Base-by-base conservation (phyloP, 1,140 invertebrate genomes). In the Drosophila yakuba region DNA sequence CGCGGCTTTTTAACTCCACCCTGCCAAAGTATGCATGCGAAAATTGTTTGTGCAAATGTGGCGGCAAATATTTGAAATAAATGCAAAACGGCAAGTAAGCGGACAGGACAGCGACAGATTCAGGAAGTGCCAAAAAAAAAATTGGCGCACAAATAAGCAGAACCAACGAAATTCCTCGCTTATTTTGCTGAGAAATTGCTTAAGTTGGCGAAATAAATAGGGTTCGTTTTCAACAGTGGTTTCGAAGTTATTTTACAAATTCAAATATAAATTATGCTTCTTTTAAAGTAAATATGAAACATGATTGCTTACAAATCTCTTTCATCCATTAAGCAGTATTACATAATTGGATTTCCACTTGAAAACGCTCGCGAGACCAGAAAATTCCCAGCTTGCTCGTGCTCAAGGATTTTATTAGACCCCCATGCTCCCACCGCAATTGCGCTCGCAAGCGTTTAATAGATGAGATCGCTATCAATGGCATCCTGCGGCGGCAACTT, bases 61-160 rank as follows among this genome's bases (percentile, higher is more conserved):
- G 76, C 83, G 83, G 74, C 62, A 86, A 86, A 86, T 86, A 79
- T 88, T 86, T 73, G 75, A 64, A 88, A 86, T 86, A 57, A 88
- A 88, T 88, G 83, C 83, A 86, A 88, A 86, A 69, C 75, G 75
- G 58, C 63, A 84, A 83, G 76, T 84, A 83, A 83, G 73, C 80
- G 76, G 75, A 84, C 74, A 74, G 69, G 20, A 69, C 32, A 62
- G 58, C 81, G 60, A 74, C 77, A 72, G 66, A 48, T 73, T 62
- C 74, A 71, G 74, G 57, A 69, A 77, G 74, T 85, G 81, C 81
- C 54, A 75, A 75, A 62, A 74, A 28, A 28, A 63, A 74, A 62
- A 63, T 20, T 60, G 38, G 52, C 23, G 28, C 23, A 41, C 57
- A 64, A 75, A 75, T 67, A 85, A 61, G 32, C 7, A 32, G 8